Evolutionary conservation across 2,888 invertebrate genomes (phyloP), one percentile per base, ranked within the genome.

Genomic region (Adelognathus sp.): DNA sequence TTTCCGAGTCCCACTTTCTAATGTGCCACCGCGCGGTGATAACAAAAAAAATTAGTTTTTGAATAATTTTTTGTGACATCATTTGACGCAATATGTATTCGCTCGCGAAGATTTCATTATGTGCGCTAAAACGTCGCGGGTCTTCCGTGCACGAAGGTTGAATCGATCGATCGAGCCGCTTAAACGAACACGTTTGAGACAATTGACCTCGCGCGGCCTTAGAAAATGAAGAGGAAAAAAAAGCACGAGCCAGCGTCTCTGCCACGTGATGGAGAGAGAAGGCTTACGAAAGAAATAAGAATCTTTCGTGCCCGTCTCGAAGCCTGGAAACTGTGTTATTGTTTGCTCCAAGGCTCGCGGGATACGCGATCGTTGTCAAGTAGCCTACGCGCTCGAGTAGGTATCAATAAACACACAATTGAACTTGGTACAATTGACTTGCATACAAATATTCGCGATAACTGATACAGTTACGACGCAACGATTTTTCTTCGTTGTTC

Each of bases 101-200:
- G 29, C 14, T 11, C 11, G n/a, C 39, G 24, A 50, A 21, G 18
- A 9, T 21, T 24, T 50, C 24, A n/a, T 24, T 50, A 24, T 50
- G 50, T 24, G 50, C n/a, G 5, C 50, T n/a, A n/a, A 50, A 50
- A 24, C 50, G 5, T n/a, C 21, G 50, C 50, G 24, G 24, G 11
- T 50, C 24, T 24, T 21, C n/a, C 24, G 36, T 44, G 27, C 29
- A 16, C 33, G 75, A 79, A 79, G 75, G 79, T 75, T 75, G 61
- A 79, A 75, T 75, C 74, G 74, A 75, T 79, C 79, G 79, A 75
- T 75, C 39, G 11, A n/a, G n/a, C n/a, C n/a, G 36, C 18, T 63
- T 54, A 18, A 58, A 63, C 44, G 31, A 31, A 60, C 61, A 67
- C 52, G 60, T 67, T 67, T 2, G 63, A 58, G 58, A 58, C 67